Base-by-base conservation (phyloP, 92 coral and sea anemone genomes). In the Paragorgia papillata region DNA sequence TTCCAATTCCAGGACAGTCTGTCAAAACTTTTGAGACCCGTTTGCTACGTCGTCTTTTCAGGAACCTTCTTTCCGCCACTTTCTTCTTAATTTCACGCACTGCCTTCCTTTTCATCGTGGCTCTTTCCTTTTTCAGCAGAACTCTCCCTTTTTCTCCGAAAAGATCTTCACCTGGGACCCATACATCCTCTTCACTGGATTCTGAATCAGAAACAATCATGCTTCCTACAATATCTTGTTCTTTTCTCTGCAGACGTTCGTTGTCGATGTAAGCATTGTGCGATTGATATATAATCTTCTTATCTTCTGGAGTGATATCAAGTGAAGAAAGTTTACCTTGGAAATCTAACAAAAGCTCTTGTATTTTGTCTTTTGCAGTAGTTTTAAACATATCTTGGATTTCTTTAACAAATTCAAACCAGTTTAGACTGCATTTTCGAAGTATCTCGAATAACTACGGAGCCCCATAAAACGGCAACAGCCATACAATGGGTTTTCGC, bases 381-480 rank as follows among this genome's bases (percentile, higher is more conserved):
- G 61, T 82, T 34, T 73, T 73, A 27, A 67, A 62, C 61, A 76
- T 75, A n/a, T 50, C 40, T 41, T 31, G 58, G 24, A 75, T 64
- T 55, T 75, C 68, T 19, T 24, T 62, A 19, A 76, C 89, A 82
- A 86, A 86, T 28, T 81, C 71, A 60, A 81, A 85, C 83, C 89
- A 85, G 63, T 85, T 85, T 20, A 85, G 73, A 39, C 69, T 69
- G 77, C 86, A 64, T 60, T 75, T 81, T 50, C 66, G 40, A 22
- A 85, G 66, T 57, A 85, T 30, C 15, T 85, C 85, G 2, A 79
- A 20, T 3, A 80, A 84, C 76, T 85, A 77, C 30, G 70, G 85
- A 22, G 81, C 26, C 15, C 62, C 22, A 14, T 14, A 22, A 22
- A 57, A 17, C 22, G 62, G 1, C 22, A n/a, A n/a, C n/a, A n/a